Evolutionary conservation across 2,797 vertebrate genomes (phyloP).

Genomic region (Eulemur coronatus): DNA sequence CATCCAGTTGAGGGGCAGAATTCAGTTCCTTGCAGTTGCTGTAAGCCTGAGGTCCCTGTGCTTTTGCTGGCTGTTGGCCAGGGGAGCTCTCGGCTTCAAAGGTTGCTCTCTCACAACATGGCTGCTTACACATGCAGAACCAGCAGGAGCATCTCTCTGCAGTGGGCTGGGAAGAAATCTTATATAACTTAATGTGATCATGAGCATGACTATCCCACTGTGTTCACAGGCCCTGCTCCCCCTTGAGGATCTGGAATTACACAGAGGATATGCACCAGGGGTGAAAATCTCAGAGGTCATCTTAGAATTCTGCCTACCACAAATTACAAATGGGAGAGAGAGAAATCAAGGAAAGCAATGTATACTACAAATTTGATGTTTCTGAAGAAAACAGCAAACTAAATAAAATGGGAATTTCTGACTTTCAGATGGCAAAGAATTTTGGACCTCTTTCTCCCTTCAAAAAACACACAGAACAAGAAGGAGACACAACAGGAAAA

Average conservation of each 20-base stretch:
- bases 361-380: background rate
- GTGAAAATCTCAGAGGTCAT: background rate
- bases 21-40: background rate
- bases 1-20: background rate
- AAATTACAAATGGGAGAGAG: background rate
- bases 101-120: background rate
- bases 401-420: background rate
- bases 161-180: background rate
- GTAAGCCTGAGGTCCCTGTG: background rate
- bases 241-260: background rate
- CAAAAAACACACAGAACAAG: background rate
- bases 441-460: background rate
- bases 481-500: background rate
- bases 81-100: background rate
- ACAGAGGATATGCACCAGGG: rapidly evolving
- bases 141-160: background rate
- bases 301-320: background rate
- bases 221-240: background rate
- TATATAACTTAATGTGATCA: rapidly evolving
- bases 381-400: background rate
- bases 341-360: background rate
- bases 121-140: background rate
- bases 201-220: background rate
- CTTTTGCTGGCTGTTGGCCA: background rate
- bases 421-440: background rate